These are phyloP conservation scores for Eupleurogrammus muticus DNA, from an alignment of 2,797 vertebrate species.

Conservation along the genomic window DNA sequence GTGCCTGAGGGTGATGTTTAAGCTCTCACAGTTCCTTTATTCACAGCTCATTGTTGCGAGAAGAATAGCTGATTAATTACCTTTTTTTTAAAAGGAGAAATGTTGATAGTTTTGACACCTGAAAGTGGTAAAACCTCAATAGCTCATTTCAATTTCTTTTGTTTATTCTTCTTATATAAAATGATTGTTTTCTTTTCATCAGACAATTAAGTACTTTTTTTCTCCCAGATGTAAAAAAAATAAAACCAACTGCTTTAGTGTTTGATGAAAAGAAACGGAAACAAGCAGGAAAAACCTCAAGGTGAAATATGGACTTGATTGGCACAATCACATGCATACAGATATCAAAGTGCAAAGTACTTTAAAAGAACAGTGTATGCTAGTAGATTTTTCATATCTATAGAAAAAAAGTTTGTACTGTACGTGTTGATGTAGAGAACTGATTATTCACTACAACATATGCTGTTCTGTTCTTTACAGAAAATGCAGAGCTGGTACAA, in stretches of 20 bases:
- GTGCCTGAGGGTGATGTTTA: not conserved
- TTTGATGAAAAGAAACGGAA: too few species aligned
- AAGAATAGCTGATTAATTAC: slow-evolving; percentile 1
- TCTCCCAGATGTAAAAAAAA: too few species aligned
- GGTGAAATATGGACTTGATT: not conserved
- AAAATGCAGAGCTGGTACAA: slow-evolving; percentile 98
- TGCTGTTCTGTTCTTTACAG: slow-evolving; percentile 82
- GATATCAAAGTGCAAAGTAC: not conserved
- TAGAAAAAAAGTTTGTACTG: not conserved
- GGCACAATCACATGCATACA: not conserved
- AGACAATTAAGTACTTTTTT: too few species aligned
- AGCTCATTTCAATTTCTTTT: too few species aligned
- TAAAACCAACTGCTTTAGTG: too few species aligned
- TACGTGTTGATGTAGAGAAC: not conserved
- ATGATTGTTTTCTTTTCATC: too few species aligned
- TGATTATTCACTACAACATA: slow-evolving; percentile 17
- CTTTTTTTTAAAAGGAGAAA: slow-evolving; percentile 38
- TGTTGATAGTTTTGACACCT: slow-evolving; percentile 16
- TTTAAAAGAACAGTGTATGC: not conserved
- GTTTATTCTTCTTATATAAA: too few species aligned
- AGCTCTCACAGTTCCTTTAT: slow-evolving; percentile 6
- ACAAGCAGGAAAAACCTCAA: not conserved
- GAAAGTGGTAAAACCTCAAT: slow-evolving; percentile 1
- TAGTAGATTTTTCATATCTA: not conserved
- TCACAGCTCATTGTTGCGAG: slow-evolving; percentile 4